phyloP scores from a whole-genome alignment of 2,888 invertebrate genomes.

The Altica lythri region DNA sequence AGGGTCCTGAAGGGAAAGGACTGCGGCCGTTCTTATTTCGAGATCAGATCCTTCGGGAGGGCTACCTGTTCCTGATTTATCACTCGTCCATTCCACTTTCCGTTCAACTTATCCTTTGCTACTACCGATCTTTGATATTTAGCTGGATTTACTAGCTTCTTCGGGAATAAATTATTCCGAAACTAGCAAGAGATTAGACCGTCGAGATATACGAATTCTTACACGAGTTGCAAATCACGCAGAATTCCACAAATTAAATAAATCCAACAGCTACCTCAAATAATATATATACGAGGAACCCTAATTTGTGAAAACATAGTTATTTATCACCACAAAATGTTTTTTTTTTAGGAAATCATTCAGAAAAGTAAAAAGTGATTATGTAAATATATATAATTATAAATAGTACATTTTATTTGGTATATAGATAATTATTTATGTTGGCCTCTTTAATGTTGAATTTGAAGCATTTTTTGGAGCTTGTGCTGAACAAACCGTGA shows the following conservation, averaged over 20 bases:
- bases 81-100: conserved; percentile 57
- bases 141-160: conserved; percentile 55
- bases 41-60: conserved; percentile 54
- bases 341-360: too few species aligned
- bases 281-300: conserved; percentile 12
- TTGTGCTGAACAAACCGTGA: too few species aligned
- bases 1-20: conserved; percentile 50
- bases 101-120: conserved; percentile 54
- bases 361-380: too few species aligned
- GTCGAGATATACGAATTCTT: conserved; percentile 34
- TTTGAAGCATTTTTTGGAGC: too few species aligned
- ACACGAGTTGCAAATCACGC: conserved; percentile 34
- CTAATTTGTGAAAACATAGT: conserved; percentile 7
- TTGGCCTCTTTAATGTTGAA: too few species aligned
- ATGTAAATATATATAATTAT: too few species aligned
- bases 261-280: conserved; percentile 16
- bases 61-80: conserved; percentile 58
- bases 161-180: conserved; percentile 53
- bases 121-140: conserved; percentile 56
- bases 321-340: too few species aligned
- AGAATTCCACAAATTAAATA: conserved; percentile 27
- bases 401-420: too few species aligned
- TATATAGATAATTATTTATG: too few species aligned
- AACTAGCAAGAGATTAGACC: conserved; percentile 37
- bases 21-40: conserved; percentile 54